A percentile compares a stretch with the other conserved stretches of the same genome.
Evolutionary conservation across 2,113 vertebrate species (phyloP).

Genomic region (Ceyx cyanopectus): DNA sequence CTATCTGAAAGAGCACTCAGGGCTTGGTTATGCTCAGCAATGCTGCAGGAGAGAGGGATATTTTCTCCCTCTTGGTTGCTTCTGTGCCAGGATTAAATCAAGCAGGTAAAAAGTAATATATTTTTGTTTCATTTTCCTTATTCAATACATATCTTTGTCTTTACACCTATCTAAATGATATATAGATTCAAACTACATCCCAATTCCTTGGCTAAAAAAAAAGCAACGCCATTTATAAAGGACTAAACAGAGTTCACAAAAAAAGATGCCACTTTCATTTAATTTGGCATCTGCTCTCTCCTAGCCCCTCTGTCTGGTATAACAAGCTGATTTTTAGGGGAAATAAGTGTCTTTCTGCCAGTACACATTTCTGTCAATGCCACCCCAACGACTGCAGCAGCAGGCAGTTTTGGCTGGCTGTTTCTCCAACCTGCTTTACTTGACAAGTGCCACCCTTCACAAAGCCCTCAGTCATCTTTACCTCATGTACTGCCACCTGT

Average conservation of each 20-base stretch:
- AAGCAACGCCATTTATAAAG: not conserved
- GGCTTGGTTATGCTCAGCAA: not conserved
- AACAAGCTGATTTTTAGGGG: not conserved
- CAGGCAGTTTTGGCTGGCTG: not conserved
- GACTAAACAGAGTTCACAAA: not conserved
- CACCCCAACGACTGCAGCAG: not conserved
- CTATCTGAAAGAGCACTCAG: not conserved
- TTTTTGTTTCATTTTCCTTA: not conserved
- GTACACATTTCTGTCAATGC: not conserved
- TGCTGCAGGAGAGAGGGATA: not conserved
- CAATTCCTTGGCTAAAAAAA: not conserved
- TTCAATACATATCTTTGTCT: not conserved
- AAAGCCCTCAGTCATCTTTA: not conserved
- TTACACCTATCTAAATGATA: not conserved
- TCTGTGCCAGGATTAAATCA: not conserved
- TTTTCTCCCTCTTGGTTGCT: not conserved
- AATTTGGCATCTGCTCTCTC: not conserved
- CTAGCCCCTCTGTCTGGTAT: not conserved
- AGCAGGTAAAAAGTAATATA: not conserved
- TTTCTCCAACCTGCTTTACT: not conserved
- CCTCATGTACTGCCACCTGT: not conserved
- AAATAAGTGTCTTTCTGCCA: not conserved
- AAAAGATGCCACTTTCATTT: not conserved
- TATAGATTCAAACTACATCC: not conserved
- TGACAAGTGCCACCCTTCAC: not conserved